These are phyloP conservation scores for Chaetura pelagica DNA, from an alignment of 2,113 vertebrate species.

Conservation along the genomic window DNA sequence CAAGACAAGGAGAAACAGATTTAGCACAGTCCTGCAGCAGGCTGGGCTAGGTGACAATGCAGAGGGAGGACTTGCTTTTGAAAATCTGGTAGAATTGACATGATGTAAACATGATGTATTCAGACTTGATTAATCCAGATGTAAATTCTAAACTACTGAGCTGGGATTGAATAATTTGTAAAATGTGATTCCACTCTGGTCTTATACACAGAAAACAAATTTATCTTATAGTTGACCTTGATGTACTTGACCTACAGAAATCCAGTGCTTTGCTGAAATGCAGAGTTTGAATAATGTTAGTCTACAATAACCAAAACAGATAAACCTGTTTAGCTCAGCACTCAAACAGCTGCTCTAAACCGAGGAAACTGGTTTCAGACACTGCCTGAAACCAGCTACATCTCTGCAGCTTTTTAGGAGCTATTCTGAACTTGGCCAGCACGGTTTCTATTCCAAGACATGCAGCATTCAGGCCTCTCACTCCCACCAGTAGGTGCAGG, in stretches of 20 bases:
- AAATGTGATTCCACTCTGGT: background rate
- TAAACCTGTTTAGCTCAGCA: background rate
- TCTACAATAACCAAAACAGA: background rate
- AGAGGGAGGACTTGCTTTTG: background rate
- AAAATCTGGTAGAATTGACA: background rate
- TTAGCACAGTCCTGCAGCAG: background rate
- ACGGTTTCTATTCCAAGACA: background rate
- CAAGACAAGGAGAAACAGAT: background rate
- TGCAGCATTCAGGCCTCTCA: fast-evolving
- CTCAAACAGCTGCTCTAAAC: background rate
- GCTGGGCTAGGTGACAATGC: fast-evolving
- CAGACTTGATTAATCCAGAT: background rate
- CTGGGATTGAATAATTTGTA: background rate
- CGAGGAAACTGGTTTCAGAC: background rate
- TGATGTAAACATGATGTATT: background rate
- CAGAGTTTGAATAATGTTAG: background rate
- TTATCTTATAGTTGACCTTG: background rate
- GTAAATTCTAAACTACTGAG: background rate
- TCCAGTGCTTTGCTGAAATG: background rate
- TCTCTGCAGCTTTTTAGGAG: background rate
- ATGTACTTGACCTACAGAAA: background rate
- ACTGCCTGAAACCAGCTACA: background rate
- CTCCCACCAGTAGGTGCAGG: fast-evolving
- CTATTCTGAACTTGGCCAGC: background rate
- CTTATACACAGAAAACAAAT: background rate